Percentiles rank a stretch among this genome's conserved stretches.
These are phyloP conservation scores for Chaunax sp. DNA, from an alignment of 2,797 vertebrate species.

Conservation along the genomic window DNA sequence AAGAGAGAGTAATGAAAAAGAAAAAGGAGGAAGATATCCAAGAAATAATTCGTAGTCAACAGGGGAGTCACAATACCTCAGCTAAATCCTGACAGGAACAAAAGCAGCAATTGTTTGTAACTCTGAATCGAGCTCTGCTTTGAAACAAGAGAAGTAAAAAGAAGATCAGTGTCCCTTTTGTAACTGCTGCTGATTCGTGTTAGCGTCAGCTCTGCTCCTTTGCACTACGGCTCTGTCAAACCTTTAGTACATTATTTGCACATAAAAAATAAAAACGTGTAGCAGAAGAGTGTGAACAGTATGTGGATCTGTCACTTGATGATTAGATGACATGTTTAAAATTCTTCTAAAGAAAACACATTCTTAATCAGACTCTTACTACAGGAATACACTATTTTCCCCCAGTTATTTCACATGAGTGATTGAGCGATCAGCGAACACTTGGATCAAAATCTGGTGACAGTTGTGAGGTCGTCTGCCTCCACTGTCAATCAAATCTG, in stretches of 20 bases:
- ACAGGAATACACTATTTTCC: too few relatives aligned
- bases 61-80: background rate
- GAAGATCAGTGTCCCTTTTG: slow-evolving; percentile 13
- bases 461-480: slow-evolving; percentile 3
- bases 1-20: background rate
- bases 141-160: slow-evolving; percentile 48
- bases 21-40: background rate
- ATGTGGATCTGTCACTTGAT: too few relatives aligned
- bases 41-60: background rate
- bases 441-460: slow-evolving; percentile 3
- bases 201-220: background rate
- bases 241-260: too few relatives aligned
- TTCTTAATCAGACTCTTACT: too few relatives aligned
- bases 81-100: slow-evolving; percentile 1
- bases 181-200: slow-evolving; percentile 8
- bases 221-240: too few relatives aligned
- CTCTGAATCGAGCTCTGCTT: slow-evolving; percentile 11
- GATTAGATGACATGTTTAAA: too few relatives aligned
- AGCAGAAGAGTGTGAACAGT: too few relatives aligned
- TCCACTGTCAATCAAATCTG: slow-evolving; percentile 22
- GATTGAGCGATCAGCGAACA: background rate
- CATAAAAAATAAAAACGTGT: too few relatives aligned
- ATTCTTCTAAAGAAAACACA: too few relatives aligned
- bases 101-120: slow-evolving; percentile 16
- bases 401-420: background rate